A percentile compares a stretch with the other conserved stretches of the same genome.
These are phyloP conservation scores for Cynopterus brachyotis DNA, from an alignment of 2,113 vertebrate genomes.

Conservation along the genomic window DNA sequence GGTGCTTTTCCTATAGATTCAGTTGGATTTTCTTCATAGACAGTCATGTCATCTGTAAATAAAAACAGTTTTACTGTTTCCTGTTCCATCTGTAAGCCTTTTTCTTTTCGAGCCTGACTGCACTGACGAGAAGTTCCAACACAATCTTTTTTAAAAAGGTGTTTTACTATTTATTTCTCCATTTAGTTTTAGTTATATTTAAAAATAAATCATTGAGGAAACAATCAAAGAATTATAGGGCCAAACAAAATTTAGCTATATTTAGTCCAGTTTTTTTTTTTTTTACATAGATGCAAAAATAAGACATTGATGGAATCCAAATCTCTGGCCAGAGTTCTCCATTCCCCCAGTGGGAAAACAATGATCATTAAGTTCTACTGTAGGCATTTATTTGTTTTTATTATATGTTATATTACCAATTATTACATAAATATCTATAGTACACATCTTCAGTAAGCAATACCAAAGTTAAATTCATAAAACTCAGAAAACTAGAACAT, in stretches of 20 bases:
- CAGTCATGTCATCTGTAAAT: too few species aligned
- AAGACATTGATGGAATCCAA: background rate
- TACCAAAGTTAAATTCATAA: conserved; percentile 30
- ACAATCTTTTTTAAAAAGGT: background rate
- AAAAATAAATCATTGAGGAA: background rate
- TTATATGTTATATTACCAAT: background rate
- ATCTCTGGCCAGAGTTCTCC: background rate
- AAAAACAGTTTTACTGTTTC: too few species aligned
- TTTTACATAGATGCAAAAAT: background rate
- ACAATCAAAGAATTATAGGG: background rate
- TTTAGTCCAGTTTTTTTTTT: background rate
- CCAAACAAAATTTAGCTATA: background rate
- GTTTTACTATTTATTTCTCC: conserved; percentile 15
- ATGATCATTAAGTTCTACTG: background rate
- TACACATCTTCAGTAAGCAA: background rate
- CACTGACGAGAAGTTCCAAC: background rate
- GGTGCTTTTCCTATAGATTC: background rate
- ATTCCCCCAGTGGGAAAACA: background rate
- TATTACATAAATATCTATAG: background rate
- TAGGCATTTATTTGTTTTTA: background rate
- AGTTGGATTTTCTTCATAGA: background rate
- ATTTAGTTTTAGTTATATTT: background rate
- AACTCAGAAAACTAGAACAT: background rate
- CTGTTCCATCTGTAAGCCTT: background rate
- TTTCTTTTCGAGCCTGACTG: background rate